Conservation (phyloP, 2,888 invertebrate genomes). For the Limnephilus lunatus region DNA sequence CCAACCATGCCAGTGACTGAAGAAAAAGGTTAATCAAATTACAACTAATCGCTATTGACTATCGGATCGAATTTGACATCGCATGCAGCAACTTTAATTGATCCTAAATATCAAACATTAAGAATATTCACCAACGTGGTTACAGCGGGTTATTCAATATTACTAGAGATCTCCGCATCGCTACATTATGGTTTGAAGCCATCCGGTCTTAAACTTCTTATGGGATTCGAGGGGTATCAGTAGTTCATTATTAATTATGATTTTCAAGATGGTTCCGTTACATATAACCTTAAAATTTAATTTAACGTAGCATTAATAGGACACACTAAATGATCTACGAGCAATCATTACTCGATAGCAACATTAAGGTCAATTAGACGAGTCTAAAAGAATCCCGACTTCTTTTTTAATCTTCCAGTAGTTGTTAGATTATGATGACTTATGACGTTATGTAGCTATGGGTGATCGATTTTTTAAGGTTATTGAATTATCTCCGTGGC, state of each 20-base stretch:
- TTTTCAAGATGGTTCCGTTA: constrained; percentile 30
- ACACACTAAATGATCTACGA: constrained; percentile 16
- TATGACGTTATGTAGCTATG: neutral
- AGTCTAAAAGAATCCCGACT: constrained; percentile 31
- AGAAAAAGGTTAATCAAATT: constrained; percentile 28
- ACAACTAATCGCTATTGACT: constrained; percentile 19
- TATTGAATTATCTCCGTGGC: constrained; percentile 31
- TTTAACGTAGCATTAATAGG: constrained; percentile 37
- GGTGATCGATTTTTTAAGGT: constrained; percentile 31
- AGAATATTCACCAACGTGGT: neutral
- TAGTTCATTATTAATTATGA: constrained; percentile 2
- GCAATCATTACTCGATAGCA: constrained; percentile 24
- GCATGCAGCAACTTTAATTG: constrained; percentile 39
- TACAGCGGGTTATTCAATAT: neutral
- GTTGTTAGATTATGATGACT: constrained; percentile 26
- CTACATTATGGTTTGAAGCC: neutral
- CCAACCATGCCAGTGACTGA: neutral
- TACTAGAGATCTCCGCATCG: neutral
- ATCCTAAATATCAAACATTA: neutral
- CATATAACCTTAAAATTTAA: constrained; percentile 30
- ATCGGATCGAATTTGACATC: constrained; percentile 49
- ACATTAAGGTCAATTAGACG: constrained; percentile 45
- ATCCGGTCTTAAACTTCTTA: neutral
- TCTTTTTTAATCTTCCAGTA: constrained; percentile 11
- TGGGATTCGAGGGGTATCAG: constrained; percentile 2